Base-by-base conservation (phyloP, 2,888 invertebrate genomes). In the Melanchra persicariae region DNA sequence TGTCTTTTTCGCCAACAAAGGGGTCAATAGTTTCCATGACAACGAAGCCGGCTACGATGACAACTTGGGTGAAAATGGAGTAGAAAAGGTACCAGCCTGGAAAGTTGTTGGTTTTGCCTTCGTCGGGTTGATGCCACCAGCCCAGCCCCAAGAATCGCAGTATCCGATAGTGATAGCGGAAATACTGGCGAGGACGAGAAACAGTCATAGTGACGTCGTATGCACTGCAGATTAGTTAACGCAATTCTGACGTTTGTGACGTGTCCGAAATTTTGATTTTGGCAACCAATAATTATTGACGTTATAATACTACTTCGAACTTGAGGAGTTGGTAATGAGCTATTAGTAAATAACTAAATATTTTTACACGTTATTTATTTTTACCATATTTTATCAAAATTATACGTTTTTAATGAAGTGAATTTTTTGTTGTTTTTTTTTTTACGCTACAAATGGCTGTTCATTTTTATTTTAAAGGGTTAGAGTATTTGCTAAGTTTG, bases 91-190 rank as follows among this genome's bases (percentile, higher is more conserved):
- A 96, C 84, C 88, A 90, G 45, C 93, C 92, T 2, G 90, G 90
- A 73, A 95, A 95, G 80, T 95, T 95, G 12, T 83, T 84, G 0
- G 89, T 92, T 22, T 93, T 88, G 2, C 67, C 84, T 86, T 95
- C 92, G 62, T 95, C 94, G 0, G 95, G 94, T 60, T 93, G 92
- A 79, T 96, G 95, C 95, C 95, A 96, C 95, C 95, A 95, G 26
- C 95, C 95, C 1, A 95, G 80, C 0, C 95, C 95, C 8, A 95
- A 85, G 63, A 92, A 91, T 69, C 95, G 89, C 4, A 95, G 76
- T n/a, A 95, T 87, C 26, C 82, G 71, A 70, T 87, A 96, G 79
- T 95, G 95, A 49, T 92, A 81, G 15, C 85, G 85, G 77, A 96
- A 95, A 78, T 93, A 95, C 37, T 91, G 89, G 40, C 71, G 89